Evolutionary conservation across 2,888 invertebrate species (phyloP).

Genomic region (Dryobotodes eremita): DNA sequence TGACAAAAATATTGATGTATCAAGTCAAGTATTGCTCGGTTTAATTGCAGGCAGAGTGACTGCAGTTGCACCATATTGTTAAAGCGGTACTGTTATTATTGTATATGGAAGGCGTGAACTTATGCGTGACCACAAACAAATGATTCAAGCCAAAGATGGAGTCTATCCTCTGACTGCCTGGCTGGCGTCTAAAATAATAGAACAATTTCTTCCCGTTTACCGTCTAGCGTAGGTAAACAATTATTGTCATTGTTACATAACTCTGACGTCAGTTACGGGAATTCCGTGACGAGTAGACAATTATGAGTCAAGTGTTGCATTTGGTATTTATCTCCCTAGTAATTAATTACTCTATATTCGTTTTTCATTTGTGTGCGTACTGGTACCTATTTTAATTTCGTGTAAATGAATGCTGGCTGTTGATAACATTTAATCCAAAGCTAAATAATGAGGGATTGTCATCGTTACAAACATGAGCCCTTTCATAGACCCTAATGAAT

Average conservation of each 20-base stretch:
- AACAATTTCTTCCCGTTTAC: conserved; percentile 35
- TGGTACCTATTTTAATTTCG: background rate
- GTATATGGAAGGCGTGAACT: background rate
- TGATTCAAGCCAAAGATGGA: conserved; percentile 12
- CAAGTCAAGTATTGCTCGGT: background rate
- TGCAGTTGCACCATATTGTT: conserved; percentile 18
- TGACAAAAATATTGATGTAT: background rate
- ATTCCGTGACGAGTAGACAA: conserved; percentile 25
- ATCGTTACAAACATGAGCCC: background rate
- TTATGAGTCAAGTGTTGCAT: conserved; percentile 10
- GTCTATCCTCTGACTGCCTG: too few species aligned
- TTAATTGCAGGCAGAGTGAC: too few species aligned
- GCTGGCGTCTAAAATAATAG: conserved; percentile 10
- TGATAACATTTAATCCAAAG: background rate
- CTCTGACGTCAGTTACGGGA: conserved; percentile 38
- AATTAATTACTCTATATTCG: conserved; percentile 2
- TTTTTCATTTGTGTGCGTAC: conserved; percentile 4
- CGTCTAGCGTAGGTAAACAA: conserved; percentile 22
- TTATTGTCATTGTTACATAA: conserved; percentile 20
- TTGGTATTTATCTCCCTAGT: conserved; percentile 2
- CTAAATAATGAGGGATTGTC: background rate
- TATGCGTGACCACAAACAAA: conserved; percentile 16
- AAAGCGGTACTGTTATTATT: background rate
- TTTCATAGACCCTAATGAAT: background rate
- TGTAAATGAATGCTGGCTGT: background rate